Evolutionary conservation across 2,113 vertebrate species (phyloP), one percentile per base, ranked within the genome.

Genomic region (Pterocles gutturalis): DNA sequence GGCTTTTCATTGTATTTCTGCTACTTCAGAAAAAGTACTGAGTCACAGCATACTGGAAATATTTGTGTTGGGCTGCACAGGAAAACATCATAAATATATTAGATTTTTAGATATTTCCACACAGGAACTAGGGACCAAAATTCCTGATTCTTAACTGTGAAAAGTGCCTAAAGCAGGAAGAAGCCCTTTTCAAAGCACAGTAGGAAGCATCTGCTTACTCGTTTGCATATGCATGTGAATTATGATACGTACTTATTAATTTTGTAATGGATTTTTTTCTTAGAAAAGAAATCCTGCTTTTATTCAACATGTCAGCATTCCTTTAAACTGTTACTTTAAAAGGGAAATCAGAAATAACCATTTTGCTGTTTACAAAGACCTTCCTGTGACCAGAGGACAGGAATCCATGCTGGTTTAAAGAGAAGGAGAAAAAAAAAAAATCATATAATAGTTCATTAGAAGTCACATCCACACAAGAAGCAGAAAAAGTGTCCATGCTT

Each of bases 1-100:
- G 97, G 90, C 91, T 80, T 97, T 97, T 97, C 93, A 96, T 98
- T 98, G 98, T 98, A 77, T 92, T 97, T 94, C 93, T 97, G 86
- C 84, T 91, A 69, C 77, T 87, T 95, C 73, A 94, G 81, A 93
- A 97, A 97, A 97, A 95, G 62, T 90, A 95, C 95, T 97, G 96
- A 97, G 96, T 98, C 97, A 98, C 89, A 96, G 90, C 93, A 96
- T 96, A 96, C 89, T 96, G 95, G 85, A 93, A 97, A 97, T 97
- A 45, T 98, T 97, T 97, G 87, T 97, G 76, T 92, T 93, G 91
- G 88, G 76, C 95, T 92, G 90, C 91, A 94, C 82, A 97, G 88
- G 89, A 95, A 97, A 98, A 97, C 89, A 96, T 95, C 84, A 92
- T 70, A 92, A 94, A 95, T 92, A 61, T 66, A 95, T 93, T 97